Percentiles rank a stretch among this genome's conserved stretches.
These are phyloP conservation scores for Lepidothrix coronata DNA, from an alignment of 2,113 vertebrate species.

Conservation along the genomic window DNA sequence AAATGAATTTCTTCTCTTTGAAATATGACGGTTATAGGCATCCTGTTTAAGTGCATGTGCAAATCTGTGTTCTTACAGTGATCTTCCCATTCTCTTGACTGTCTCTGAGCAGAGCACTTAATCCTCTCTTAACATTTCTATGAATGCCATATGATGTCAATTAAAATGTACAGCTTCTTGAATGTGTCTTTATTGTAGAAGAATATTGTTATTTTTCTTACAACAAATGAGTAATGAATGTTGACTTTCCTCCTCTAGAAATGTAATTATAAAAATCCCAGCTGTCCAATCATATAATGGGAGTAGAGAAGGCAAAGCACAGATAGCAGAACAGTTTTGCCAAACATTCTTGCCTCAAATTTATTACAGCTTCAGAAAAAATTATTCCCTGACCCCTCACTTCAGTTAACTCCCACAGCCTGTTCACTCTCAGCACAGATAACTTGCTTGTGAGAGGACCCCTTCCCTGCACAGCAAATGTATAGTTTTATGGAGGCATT, in stretches of 20 bases:
- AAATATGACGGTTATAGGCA: not conserved
- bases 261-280: not conserved
- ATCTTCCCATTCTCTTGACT: not conserved
- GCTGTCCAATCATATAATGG: not conserved
- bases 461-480: not conserved
- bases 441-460: not conserved
- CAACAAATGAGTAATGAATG: not conserved
- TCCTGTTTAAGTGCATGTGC: not conserved
- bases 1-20: not conserved
- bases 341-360: not conserved
- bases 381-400: too few species aligned
- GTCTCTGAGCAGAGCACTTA: not conserved
- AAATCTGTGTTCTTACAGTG: not conserved
- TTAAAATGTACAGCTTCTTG: not conserved
- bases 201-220: not conserved
- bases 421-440: not conserved
- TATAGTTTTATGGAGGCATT: not conserved
- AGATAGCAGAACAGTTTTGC: not conserved
- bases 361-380: not conserved
- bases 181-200: not conserved
- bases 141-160: not conserved
- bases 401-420: not conserved
- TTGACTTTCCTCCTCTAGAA: not conserved
- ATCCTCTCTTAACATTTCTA: not conserved
- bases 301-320: not conserved